Evolutionary conservation across 2,888 invertebrate genomes (phyloP), one percentile per base, ranked within the genome.

Genomic region (Euplagia quadripunctaria): DNA sequence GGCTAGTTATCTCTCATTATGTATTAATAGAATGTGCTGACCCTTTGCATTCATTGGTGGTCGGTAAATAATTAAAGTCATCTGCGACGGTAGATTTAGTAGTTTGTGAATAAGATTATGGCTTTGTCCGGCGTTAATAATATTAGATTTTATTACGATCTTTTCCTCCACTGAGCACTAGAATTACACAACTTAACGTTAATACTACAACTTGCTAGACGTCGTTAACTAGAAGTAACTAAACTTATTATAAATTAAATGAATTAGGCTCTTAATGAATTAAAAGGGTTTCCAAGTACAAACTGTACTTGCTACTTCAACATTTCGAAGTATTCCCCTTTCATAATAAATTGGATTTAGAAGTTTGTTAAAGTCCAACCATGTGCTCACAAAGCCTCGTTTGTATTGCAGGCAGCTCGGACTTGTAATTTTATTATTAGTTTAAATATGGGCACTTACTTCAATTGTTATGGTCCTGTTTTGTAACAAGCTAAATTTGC

Each of bases 191-290:
- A 82, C 74, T 83, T 77, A 82, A n/a, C n/a, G n/a, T n/a, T 78
- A 79, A 76, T 79, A 77, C 70, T 85, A 83, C 82, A 80, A 85
- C 86, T 86, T 85, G 67, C 82, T 86, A 87, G 84, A 83, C 81
- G 74, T 81, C 85, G 81, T 82, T 83, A 83, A 82, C 70, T 83
- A 78, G 82, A 82, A 80, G 81, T 83, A 83, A 86, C 81, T 84
- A 84, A 82, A 81, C 77, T 76, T 83, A 84, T 86, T 81, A 51
- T 51, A 51, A 49, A 79, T 82, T 84, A 81, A 78, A 74, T 78
- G 74, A 80, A 70, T 17, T 82, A 79, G 76, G 75, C 68, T 80
- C 73, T 61, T 66, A 71, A 71, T 76, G 43, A 55, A 75, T 75
- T 75, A 58, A 63, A 66, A 58, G 68, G 52, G 67, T 64, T 64